These are phyloP conservation scores for Stegana nigrithorax DNA, from an alignment of 2,888 invertebrate species.

Conservation along the genomic window DNA sequence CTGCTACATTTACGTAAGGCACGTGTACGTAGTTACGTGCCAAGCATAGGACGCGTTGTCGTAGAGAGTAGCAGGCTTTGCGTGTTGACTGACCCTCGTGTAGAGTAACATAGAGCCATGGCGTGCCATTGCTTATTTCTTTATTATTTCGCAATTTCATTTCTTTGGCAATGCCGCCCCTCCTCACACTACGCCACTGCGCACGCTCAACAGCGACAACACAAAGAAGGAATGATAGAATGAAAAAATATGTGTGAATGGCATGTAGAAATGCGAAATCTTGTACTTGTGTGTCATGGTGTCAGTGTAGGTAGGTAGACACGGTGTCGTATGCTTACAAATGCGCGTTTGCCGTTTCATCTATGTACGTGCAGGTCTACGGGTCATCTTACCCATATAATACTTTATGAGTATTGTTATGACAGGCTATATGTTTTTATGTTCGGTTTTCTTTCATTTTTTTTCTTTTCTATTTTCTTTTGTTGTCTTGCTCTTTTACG, in stretches of 20 bases:
- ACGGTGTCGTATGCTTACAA: neutral
- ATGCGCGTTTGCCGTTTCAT: neutral
- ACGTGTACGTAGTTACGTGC: too few relatives aligned
- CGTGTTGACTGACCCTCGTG: neutral
- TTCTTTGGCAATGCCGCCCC: neutral
- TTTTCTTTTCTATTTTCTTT: too few relatives aligned
- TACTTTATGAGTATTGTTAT: conserved; percentile 37
- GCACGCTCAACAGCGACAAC: too few relatives aligned
- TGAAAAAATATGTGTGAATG: too few relatives aligned
- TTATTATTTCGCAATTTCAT: conserved; percentile 9
- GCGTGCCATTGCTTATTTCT: conserved; percentile 6
- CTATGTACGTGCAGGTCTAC: conserved; percentile 13
- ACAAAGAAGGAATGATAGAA: too few relatives aligned
- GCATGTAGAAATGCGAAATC: too few relatives aligned
- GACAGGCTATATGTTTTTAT: conserved; percentile 13
- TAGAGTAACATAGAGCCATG: conserved; percentile 2
- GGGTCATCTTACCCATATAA: too few relatives aligned
- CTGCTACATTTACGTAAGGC: too few relatives aligned
- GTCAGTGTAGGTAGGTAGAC: neutral
- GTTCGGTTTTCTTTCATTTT: neutral
- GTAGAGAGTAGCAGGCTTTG: too few relatives aligned
- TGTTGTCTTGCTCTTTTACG: too few relatives aligned
- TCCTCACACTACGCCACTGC: neutral
- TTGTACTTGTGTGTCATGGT: too few relatives aligned
- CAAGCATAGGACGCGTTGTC: too few relatives aligned